Conservation (phyloP, 2,113 vertebrate genomes). For the Xenopus borealis region DNA sequence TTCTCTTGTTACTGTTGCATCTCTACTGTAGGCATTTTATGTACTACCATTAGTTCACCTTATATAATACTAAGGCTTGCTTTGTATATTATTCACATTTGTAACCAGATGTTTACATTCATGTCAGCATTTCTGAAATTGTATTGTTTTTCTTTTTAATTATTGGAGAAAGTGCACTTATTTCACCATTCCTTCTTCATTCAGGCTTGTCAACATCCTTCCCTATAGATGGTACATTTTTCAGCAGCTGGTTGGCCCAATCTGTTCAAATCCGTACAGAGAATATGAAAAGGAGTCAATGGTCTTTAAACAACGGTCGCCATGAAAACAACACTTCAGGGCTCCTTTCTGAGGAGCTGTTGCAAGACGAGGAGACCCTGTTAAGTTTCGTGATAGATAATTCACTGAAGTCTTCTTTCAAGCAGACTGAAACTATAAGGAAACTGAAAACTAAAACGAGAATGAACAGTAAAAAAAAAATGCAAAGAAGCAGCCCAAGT, state of each 20-base stretch:
- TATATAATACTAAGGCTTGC: too few relatives aligned
- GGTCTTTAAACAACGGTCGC: conserved; percentile 82
- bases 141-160: too few relatives aligned
- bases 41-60: too few relatives aligned
- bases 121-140: too few relatives aligned
- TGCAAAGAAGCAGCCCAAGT: conserved; percentile 51
- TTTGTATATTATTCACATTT: too few relatives aligned
- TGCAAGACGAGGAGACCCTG: conserved; percentile 88
- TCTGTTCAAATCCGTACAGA: conserved; percentile 92
- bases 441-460: conserved; percentile 73
- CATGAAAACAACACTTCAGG: conserved; percentile 74
- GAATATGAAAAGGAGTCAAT: conserved; percentile 88
- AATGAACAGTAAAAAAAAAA: conserved; percentile 69
- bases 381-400: conserved; percentile 96
- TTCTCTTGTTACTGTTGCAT: too few relatives aligned
- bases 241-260: conserved; percentile 94
- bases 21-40: too few relatives aligned
- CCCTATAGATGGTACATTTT: conserved; percentile 88
- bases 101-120: too few relatives aligned
- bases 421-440: conserved; percentile 79
- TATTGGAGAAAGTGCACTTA: too few relatives aligned
- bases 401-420: conserved; percentile 82
- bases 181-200: not conserved
- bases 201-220: conserved; percentile 86
- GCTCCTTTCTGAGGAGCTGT: conserved; percentile 87